These are phyloP conservation scores for Phoebastria nigripes DNA, from an alignment of 2,797 vertebrate genomes.

Conservation along the genomic window DNA sequence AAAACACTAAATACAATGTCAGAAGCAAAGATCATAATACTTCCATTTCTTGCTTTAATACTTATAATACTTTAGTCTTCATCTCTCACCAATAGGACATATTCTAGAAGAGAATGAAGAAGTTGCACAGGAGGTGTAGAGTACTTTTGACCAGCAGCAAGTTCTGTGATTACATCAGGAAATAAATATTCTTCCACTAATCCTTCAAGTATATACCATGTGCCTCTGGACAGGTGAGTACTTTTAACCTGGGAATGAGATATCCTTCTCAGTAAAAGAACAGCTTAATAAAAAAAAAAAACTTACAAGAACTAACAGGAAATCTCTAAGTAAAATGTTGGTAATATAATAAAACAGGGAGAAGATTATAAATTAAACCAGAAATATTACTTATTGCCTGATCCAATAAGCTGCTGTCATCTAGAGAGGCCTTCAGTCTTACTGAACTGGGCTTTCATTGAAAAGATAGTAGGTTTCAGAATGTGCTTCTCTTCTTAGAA, in stretches of 20 bases:
- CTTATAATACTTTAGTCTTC: not conserved
- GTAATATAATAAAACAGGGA: not conserved
- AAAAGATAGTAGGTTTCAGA: not conserved
- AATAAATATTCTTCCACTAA: constrained; percentile 74
- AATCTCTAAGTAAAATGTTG: not conserved
- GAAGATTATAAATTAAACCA: not conserved
- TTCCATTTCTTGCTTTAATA: not conserved
- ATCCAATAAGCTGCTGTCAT: not conserved
- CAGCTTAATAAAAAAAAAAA: not conserved
- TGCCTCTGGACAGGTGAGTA: constrained; percentile 8
- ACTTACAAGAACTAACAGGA: not conserved
- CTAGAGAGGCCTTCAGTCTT: not conserved
- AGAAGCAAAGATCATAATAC: not conserved
- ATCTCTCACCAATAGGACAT: constrained; percentile 81
- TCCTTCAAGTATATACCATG: constrained; percentile 65
- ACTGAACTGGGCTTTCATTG: not conserved
- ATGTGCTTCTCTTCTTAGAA: not conserved
- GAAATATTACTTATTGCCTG: not conserved
- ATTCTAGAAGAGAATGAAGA: constrained; percentile 82
- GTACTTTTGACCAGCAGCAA: constrained; percentile 74
- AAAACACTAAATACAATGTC: not conserved
- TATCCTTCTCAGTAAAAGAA: not conserved
- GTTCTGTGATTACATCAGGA: constrained; percentile 77
- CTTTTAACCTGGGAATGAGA: constrained; percentile 63
- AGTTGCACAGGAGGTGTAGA: constrained; percentile 79